These are phyloP conservation scores for Meloidogyne exigua DNA, from an alignment of 1,140 invertebrate genomes.

Conservation along the genomic window DNA sequence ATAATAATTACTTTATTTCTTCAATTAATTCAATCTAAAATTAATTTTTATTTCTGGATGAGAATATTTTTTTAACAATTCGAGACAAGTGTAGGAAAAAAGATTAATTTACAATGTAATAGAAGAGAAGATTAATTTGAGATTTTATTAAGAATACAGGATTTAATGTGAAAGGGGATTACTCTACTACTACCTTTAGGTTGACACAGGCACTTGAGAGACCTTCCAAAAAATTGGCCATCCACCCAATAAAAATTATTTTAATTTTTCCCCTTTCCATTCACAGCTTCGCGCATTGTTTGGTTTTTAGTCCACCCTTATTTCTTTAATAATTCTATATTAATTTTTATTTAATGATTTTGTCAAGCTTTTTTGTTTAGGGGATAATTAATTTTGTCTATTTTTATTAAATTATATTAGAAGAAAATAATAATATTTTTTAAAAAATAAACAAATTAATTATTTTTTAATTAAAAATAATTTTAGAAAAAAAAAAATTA, in stretches of 20 bases:
- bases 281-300: conserved; percentile 4
- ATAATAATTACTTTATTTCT: not conserved
- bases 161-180: not conserved
- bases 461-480: too few relatives aligned
- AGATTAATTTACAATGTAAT: not conserved
- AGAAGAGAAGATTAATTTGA: conserved; percentile 1
- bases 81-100: not conserved
- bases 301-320: not conserved
- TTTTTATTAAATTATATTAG: too few relatives aligned
- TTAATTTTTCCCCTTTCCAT: not conserved
- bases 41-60: not conserved
- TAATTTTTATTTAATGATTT: not conserved
- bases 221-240: not conserved
- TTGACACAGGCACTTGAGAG: not conserved
- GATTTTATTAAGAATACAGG: not conserved
- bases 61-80: not conserved
- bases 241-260: not conserved
- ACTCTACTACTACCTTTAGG: conserved; percentile 1
- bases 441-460: too few relatives aligned
- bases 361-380: too few relatives aligned
- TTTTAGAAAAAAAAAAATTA: too few relatives aligned
- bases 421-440: too few relatives aligned
- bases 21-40: not conserved
- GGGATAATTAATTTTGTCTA: too few relatives aligned
- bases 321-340: not conserved